These are phyloP conservation scores for Porites divaricata DNA, from an alignment of 92 coral and sea anemone genomes.

Conservation along the genomic window DNA sequence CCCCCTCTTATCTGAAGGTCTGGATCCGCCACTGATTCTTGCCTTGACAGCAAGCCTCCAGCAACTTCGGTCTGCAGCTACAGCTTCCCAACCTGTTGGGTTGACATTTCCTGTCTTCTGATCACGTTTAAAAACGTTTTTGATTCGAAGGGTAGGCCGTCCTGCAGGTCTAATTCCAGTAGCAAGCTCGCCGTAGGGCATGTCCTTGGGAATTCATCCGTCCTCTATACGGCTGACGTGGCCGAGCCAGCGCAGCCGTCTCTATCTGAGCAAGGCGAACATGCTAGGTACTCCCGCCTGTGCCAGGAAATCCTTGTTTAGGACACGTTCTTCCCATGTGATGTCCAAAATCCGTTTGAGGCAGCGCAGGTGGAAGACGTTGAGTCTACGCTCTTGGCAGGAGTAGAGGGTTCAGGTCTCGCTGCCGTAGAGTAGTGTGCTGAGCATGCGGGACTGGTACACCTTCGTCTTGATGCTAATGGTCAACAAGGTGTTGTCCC, in stretches of 20 bases:
- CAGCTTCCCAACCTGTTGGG: neutral
- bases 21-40: too few species aligned
- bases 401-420: too few species aligned
- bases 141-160: too few species aligned
- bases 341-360: neutral
- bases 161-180: neutral
- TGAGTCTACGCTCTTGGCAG: too few species aligned
- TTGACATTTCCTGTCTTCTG: neutral
- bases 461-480: slow-evolving; percentile 34
- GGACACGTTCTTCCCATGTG: slow-evolving; percentile 12
- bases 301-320: neutral
- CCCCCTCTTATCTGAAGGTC: too few species aligned
- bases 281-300: too few species aligned
- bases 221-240: too few species aligned
- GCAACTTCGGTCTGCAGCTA: neutral
- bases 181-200: slow-evolving; percentile 1
- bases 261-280: too few species aligned
- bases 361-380: too few species aligned
- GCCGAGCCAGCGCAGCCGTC: too few species aligned
- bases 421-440: slow-evolving; percentile 13
- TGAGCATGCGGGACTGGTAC: slow-evolving; percentile 41
- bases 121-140: too few species aligned
- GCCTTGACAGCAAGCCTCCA: too few species aligned
- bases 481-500: slow-evolving; percentile 31
- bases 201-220: neutral